Evolutionary conservation across 2,797 vertebrate genomes (phyloP), one percentile per base, ranked within the genome.

Genomic region (Gymnothorax reevesii): DNA sequence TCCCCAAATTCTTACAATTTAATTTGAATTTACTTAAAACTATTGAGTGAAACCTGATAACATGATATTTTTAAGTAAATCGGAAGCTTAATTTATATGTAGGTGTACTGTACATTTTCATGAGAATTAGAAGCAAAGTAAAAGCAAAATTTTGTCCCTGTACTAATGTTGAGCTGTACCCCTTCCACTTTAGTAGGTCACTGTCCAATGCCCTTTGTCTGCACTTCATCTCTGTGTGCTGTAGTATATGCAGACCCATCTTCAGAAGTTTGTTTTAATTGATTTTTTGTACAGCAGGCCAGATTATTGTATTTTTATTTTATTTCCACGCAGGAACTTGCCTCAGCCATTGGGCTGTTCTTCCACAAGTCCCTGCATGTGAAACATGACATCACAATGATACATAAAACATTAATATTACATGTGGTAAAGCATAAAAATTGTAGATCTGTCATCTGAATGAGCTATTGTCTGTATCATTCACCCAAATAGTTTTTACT

Each of bases 231-330:
- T 42, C 42, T 52, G 49, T 9, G 52, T 52, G 77, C 49, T 80
- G 17, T 80, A n/a, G 7, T 55, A 22, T 80, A 22, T 55, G 52
- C 42, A 20, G 33, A 22, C 42, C 33, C 33, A 79, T 54, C 49
- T 55, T 80, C 55, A 49, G n/a, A 54, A 22, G 52, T 55, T 80
- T 80, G 77, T 80, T 80, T 80, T 80, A 20, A 80, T 77, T 49
- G 20, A 49, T 55, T 80, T 22, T 55, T 80, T 55, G 20, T 49
- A 80, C 42, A 77, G 73, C 73, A 49, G 17, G 33, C 73, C n/a
- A n/a, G n/a, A n/a, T n/a, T n/a, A n/a, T n/a, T n/a, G n/a, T n/a
- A n/a, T n/a, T n/a, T n/a, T n/a, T n/a, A n/a, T n/a, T n/a, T n/a
- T n/a, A n/a, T n/a, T n/a, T n/a, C n/a, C n/a, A n/a, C n/a, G n/a